Percentiles rank a stretch among this genome's conserved stretches.
phyloP scores from a whole-genome alignment of 2,113 vertebrate species.

The Myrmophylax atrothorax region DNA sequence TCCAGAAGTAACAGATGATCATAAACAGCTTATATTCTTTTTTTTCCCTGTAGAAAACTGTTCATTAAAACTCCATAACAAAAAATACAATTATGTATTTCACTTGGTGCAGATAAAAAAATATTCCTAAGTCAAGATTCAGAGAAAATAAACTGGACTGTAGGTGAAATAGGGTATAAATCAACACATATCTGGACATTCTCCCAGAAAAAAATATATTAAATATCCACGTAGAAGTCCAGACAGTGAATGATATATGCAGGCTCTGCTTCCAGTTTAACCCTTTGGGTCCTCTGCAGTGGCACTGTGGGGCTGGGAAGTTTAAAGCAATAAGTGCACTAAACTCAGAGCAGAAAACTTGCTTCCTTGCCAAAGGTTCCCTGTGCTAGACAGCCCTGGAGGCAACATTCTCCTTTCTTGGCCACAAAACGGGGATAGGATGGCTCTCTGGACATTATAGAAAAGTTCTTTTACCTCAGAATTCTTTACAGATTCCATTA shows the following conservation, averaged over 20 bases:
- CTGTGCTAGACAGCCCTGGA: neutral
- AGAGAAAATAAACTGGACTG: neutral
- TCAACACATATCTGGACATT: neutral
- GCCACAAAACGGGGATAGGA: neutral
- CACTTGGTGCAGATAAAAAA: neutral
- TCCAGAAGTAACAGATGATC: constrained; percentile 34
- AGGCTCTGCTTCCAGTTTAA: neutral
- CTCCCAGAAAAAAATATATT: neutral
- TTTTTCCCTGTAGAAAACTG: neutral
- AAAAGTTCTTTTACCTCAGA: neutral
- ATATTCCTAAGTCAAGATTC: neutral
- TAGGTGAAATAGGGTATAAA: neutral
- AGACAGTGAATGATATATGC: neutral
- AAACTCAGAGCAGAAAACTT: neutral
- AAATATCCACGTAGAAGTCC: neutral
- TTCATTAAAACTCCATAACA: neutral
- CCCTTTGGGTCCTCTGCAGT: neutral
- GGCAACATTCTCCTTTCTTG: neutral
- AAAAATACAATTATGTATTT: neutral
- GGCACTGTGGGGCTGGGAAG: neutral
- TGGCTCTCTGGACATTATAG: neutral
- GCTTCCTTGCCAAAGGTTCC: neutral
- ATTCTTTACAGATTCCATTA: neutral
- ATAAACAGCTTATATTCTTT: neutral
- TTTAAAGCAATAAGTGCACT: neutral